Base-by-base conservation (phyloP, 1,140 invertebrate species). In the Hirudo medicinalis region DNA sequence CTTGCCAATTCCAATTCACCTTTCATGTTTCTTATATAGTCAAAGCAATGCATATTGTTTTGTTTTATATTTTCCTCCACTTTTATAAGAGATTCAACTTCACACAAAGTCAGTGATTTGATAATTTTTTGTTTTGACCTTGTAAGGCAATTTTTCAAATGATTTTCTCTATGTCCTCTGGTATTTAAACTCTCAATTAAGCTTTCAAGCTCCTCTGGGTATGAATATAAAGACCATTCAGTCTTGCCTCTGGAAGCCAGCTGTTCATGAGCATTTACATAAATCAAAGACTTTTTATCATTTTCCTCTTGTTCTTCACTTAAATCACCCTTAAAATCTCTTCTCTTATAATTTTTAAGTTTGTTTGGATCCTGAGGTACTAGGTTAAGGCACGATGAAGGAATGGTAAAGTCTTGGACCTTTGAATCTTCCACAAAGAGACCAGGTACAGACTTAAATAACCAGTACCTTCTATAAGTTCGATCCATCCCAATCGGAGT, bases 401-500 rank as follows among this genome's bases (percentile, higher is more conserved):
- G 72, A 0, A 80, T 75, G 22, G 57, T n/a, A 22, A 22, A 63
- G 57, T 32, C 29, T 74, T 75, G 72, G 29, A 75, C 67, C 36
- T 80, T 79, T 73, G 78, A 72, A 72, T 81, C 78, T 73, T 80
- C 81, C 2, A 80, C 76, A 85, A 84, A 87, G 85, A 78, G 88
- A 2, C 91, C 93, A 36, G 89, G 88, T 74, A 96, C 81, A 0
- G 89, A 89, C 69, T 88, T 85, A 75, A 92, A 88, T 53, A 91
- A 81, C 87, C 91, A 92, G 83, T 92, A 96, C 75, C 90, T 86
- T 9, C 92, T 85, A 83, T 88, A 91, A 13, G 89, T 89, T 73
- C 94, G 85, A 83, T 97, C 94, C 55, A 86, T 85, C 1, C 93
- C 92, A 74, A 89, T 75, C 57, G 86, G 87, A 60, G 78, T 77